Evolutionary conservation across 2,888 invertebrate species (phyloP), one percentile per base, ranked within the genome.

Genomic region (Serripes groenlandicus): DNA sequence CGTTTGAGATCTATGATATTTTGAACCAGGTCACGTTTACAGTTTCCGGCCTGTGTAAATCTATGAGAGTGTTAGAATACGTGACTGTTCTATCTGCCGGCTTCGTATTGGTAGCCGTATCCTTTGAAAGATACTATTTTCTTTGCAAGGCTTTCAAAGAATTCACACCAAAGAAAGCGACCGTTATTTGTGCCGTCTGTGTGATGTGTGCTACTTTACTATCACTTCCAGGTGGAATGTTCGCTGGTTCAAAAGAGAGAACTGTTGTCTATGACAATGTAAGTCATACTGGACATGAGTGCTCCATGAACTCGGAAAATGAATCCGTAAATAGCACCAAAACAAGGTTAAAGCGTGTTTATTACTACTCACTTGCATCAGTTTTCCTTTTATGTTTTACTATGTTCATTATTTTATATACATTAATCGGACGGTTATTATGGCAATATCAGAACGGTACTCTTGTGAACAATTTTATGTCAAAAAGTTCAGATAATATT

Each of bases 1-100:
- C 89, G 1, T 88, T 90, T 75, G 90, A 90, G 75, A 82, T 90
- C 32, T 87, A 84, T 42, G 90, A 90, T 66, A 74, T 90, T 11
- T 68, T 81, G 54, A 84, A 88, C 58, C 88, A 85, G 35, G 83
- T 80, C 21, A 74, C 77, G 21, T 89, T 89, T 62, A 54, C 72
- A 21, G 54, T 78, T 4, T 68, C 35, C 1, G 76, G 66, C 0
- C 23, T 86, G 0, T 90, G 89, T 66, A 89, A 89, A 75, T 35
- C 83, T 5, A 81, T 85, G 37, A 74, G 90, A 15, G 81, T 88
- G 32, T 34, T 86, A 28, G 88, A 89, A 72, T 86, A 83, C 66
- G 23, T 78, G 1, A 69, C 88, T 0, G 83, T 89, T n/a, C 42
- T 90, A 34, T 72, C 88, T 0, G 83, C 88, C 0, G 90, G 89